These are phyloP conservation scores for Argyrosomus japonicus DNA, from an alignment of 2,113 vertebrate genomes.

Conservation along the genomic window DNA sequence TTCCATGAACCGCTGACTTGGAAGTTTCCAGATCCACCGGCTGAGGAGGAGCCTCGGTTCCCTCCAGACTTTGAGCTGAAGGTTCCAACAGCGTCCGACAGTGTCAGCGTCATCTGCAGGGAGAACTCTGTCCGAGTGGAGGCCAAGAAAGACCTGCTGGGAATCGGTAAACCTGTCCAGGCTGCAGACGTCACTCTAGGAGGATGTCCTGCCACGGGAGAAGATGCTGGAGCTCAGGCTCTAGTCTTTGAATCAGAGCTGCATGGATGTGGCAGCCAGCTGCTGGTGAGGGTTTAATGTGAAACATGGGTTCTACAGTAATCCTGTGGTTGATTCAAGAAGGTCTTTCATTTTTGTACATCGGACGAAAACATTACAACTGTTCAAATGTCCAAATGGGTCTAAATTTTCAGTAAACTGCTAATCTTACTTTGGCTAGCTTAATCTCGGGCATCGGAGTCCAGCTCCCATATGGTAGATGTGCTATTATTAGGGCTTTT, in stretches of 20 bases:
- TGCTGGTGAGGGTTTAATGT: constrained; percentile 60
- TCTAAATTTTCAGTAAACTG: too few species aligned
- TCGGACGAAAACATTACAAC: background rate
- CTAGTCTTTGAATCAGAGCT: constrained; percentile 75
- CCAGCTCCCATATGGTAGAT: too few species aligned
- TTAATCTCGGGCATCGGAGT: too few species aligned
- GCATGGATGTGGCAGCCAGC: constrained; percentile 68
- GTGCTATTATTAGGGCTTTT: too few species aligned
- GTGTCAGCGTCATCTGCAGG: constrained; percentile 51
- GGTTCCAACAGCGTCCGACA: background rate
- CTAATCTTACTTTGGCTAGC: too few species aligned
- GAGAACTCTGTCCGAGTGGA: constrained; percentile 62
- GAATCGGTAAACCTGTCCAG: constrained; percentile 54
- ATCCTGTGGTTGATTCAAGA: background rate
- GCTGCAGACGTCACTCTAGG: constrained; percentile 65
- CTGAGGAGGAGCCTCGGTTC: constrained; percentile 15
- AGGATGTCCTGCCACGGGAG: constrained; percentile 56
- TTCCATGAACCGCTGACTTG: constrained; percentile 46
- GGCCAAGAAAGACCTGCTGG: constrained; percentile 73
- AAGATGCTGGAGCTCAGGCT: constrained; percentile 34
- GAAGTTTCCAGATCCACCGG: constrained; percentile 48
- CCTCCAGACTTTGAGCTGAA: constrained; percentile 48
- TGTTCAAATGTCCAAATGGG: too few species aligned
- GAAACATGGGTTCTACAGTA: too few species aligned
- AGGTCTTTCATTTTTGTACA: background rate